Base-by-base conservation (phyloP, 2,797 vertebrate genomes). In the Trachurus trachurus region DNA sequence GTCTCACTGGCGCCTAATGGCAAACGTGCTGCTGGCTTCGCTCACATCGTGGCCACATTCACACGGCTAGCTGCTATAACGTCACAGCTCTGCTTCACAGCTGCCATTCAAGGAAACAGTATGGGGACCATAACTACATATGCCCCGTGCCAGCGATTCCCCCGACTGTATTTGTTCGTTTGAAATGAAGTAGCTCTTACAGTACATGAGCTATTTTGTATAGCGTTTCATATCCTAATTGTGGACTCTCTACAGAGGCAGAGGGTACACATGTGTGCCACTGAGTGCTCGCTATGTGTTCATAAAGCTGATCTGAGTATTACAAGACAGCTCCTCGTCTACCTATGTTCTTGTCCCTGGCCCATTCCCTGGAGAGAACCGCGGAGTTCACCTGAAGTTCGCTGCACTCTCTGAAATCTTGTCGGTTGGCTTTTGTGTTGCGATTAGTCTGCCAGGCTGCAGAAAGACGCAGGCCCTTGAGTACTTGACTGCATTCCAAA, bases 401-500 rank as follows among this genome's bases (percentile, higher is more conserved):
- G 68, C 74, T 63, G 78, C 74, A 71, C 73, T 86, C 78, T 71
- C 60, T 80, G 76, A 86, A 91, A 76, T 85, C 85, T 73, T 70
- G 74, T 75, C 66, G 66, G 75, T 61, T 86, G 80, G 80, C 45
- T 26, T 79, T 64, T 78, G 66, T 19, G 66, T 70, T 84, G 75
- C 5, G 42, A 82, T 89, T 76, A 84, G 58, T 73, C 72, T 72
- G 83, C 80, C 76, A 81, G 71, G 69, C 84, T 74, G 69, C 78
- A 79, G 68, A 86, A 81, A 83, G 65, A 78, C 60, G 10, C 44
- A 29, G 74, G 73, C 66, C 63, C 73, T 71, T 68, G 66, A 86
- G 81, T 80, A 76, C 81, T 87, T 81, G 78, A 81, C 58, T 89
- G 82, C 71, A 83, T 87, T 88, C 77, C 81, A 82, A 84, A 87